Base-by-base conservation (phyloP, 2,113 vertebrate species). In the Gopherus flavomarginatus region DNA sequence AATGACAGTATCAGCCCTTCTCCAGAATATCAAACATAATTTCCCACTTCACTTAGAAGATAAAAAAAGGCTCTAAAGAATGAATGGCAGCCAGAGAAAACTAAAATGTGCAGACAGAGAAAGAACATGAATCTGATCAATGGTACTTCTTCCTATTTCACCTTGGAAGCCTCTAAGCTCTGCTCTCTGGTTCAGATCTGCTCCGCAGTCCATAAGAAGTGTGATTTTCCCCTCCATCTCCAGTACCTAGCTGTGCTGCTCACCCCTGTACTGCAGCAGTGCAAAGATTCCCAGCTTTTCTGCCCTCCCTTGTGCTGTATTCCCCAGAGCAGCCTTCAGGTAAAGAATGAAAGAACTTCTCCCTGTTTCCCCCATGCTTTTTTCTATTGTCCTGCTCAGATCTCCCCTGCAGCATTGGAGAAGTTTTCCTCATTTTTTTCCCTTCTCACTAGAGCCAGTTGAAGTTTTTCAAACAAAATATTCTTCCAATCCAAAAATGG, bases 201-300 rank as follows among this genome's bases (percentile, higher is more conserved):
- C 35, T n/a, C 31, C 16, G 27, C 12, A 77, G n/a, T 16, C 38
- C 42, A 47, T 17, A 78, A 8, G 11, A 17, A 42, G 27, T 17
- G 16, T 27, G 44, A 85, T 44, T 50, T 80, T 35, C 14, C 8
- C 14, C 31, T 35, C 78, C 78, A 47, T 22, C 78, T 80, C 35
- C 35, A 69, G 78, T 52, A 54, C 21, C 21, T n/a, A 50, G 31
- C 19, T 53, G 49, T 1, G 6, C 79, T 81, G 31, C 50, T 53
- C 19, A n/a, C 9, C 31, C 78, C 49, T 21, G n/a, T 0, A 0
- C 4, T 83, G 22, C 5, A 81, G 17, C 80, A 26, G 57, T 81
- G 38, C 11, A 77, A 77, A 42, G 21, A 44, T 44, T 42, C 22
- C 42, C 42, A 44, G 22, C 12, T 77, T 77, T n/a, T 44, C 24